Percentiles rank a stretch among this genome's conserved stretches.
Evolutionary conservation across 2,797 vertebrate genomes (phyloP).

Genomic region (Meriones psammophilus): DNA sequence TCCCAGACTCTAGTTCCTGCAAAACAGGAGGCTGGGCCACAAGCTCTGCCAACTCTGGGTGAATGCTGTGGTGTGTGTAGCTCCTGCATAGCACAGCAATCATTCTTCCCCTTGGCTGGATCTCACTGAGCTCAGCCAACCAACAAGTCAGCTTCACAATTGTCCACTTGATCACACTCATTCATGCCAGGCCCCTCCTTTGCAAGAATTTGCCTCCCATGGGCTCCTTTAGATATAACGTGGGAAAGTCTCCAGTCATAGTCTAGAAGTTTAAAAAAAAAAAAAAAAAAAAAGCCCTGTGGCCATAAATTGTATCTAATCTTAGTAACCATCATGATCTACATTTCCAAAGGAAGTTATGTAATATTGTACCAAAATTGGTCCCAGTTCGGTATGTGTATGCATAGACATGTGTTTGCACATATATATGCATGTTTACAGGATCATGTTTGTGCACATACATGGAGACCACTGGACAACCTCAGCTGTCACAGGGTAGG

Average conservation of each 20-base stretch:
- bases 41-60: rapidly evolving
- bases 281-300: too few relatives aligned
- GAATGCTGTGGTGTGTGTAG: rapidly evolving
- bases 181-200: neutral
- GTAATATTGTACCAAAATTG: neutral
- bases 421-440: neutral
- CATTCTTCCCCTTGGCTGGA: neutral
- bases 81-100: neutral
- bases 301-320: too few relatives aligned
- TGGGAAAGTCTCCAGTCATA: neutral
- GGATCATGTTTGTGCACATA: neutral
- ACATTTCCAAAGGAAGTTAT: neutral
- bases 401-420: neutral
- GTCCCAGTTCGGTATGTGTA: neutral
- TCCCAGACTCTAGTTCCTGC: neutral
- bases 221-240: neutral
- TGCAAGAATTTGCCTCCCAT: neutral
- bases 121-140: rapidly evolving
- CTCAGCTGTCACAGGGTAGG: neutral
- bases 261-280: rapidly evolving
- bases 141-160: neutral
- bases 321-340: too few relatives aligned
- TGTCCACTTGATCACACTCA: too few relatives aligned
- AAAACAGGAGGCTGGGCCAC: rapidly evolving
- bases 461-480: neutral